Conservation (phyloP, 2,797 vertebrate species). For the Enteromius trimaculatus region DNA sequence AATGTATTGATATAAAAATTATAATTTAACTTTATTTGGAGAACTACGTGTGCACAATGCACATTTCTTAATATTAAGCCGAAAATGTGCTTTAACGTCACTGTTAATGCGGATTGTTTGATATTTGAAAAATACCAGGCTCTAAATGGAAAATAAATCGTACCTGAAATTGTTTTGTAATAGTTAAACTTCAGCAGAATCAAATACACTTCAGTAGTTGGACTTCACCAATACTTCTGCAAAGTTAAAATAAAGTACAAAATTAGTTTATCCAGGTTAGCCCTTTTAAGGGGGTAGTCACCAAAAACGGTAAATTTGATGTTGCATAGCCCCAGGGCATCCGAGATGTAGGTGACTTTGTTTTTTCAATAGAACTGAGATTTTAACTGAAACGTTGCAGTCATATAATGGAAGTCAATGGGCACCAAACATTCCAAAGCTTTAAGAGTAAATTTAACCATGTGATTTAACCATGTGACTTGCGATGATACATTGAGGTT, state of each 20-base stretch:
- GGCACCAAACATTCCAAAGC: too few relatives aligned
- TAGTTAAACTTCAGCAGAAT: neutral
- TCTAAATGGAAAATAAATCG: neutral
- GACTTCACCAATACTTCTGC: neutral
- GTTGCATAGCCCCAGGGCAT: too few relatives aligned
- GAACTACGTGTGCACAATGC: neutral
- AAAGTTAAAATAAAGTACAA: neutral
- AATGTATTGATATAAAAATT: neutral
- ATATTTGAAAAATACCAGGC: neutral
- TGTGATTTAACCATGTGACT: too few relatives aligned
- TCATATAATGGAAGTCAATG: too few relatives aligned
- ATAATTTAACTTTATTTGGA: neutral
- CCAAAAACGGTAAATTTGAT: too few relatives aligned
- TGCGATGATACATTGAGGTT: too few relatives aligned
- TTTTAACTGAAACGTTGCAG: too few relatives aligned
- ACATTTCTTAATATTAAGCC: neutral
- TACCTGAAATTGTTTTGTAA: neutral
- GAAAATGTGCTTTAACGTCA: neutral
- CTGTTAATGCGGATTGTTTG: neutral
- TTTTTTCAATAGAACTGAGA: too few relatives aligned
- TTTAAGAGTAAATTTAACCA: too few relatives aligned
- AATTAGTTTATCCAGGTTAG: too few relatives aligned
- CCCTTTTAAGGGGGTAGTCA: too few relatives aligned
- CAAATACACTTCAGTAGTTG: neutral
- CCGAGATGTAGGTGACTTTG: too few relatives aligned